Evolutionary conservation across 30 jellyfish, hydroid and myxozoan genomes (phyloP).

Genomic region (Rhopilema esculentum): DNA sequence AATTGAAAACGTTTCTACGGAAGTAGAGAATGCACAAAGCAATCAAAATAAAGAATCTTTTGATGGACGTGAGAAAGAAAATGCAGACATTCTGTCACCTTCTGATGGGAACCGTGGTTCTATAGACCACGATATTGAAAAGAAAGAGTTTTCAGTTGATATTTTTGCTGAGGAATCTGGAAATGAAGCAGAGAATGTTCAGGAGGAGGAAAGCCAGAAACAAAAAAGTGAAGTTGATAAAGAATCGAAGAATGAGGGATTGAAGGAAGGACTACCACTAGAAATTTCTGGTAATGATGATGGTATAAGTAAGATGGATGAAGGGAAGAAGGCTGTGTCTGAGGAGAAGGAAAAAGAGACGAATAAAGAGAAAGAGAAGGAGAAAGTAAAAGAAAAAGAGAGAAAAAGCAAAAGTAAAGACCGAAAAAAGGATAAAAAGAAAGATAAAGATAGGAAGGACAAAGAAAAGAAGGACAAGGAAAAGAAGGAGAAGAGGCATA

Average conservation of each 20-base stretch:
- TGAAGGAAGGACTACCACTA: not conserved
- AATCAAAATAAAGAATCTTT: too few relatives aligned
- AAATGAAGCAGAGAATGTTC: slow-evolving; percentile 19
- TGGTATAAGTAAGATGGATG: slow-evolving; percentile 14
- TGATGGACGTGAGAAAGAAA: not conserved
- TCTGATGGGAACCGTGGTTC: not conserved
- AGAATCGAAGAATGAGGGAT: slow-evolving; percentile 1
- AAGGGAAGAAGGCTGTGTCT: not conserved
- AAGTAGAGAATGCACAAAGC: not conserved
- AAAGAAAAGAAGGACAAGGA: slow-evolving; percentile 30
- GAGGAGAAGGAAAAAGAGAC: slow-evolving; percentile 26
- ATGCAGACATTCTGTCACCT: not conserved
- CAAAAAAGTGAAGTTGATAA: not conserved
- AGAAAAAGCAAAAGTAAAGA: not conserved
- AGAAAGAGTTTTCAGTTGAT: slow-evolving; percentile 48
- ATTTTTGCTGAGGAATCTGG: slow-evolving; percentile 51
- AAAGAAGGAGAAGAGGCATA: slow-evolving; percentile 27
- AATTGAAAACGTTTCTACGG: not conserved
- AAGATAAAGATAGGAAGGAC: slow-evolving; percentile 3
- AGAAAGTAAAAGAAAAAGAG: not conserved
- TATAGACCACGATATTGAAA: not conserved
- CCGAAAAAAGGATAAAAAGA: slow-evolving; percentile 7
- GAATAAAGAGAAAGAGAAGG: not conserved
- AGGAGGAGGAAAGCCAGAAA: slow-evolving; percentile 14
- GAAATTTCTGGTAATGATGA: not conserved